Conservation (phyloP, 1,140 invertebrate species). For the Drosophila cardini region DNA sequence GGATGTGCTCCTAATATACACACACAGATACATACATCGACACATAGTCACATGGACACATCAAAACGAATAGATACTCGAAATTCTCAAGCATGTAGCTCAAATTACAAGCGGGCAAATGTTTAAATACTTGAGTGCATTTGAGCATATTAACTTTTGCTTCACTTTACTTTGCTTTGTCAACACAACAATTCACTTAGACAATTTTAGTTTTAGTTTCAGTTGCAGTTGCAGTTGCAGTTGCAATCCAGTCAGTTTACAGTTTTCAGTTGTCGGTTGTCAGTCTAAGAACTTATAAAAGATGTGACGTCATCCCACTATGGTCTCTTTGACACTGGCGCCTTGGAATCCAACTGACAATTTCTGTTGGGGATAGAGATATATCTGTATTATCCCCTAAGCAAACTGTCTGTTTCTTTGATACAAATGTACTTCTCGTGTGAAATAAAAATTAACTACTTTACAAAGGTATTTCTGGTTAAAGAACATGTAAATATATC, state of each 20-base stretch:
- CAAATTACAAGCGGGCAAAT: constrained; percentile 80
- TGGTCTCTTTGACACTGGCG: constrained; percentile 2
- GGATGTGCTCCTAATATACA: constrained; percentile 29
- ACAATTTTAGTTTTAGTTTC: constrained; percentile 43
- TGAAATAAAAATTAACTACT: no score
- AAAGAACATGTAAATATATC: no score
- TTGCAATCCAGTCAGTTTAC: neutral
- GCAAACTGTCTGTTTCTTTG: no score
- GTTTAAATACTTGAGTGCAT: constrained; percentile 80
- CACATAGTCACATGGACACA: constrained; percentile 21
- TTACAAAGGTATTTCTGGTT: no score
- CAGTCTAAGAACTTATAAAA: constrained; percentile 22
- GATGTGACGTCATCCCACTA: constrained; percentile 24
- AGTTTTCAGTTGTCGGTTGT: constrained; percentile 5
- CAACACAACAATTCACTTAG: constrained; percentile 81
- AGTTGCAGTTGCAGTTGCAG: constrained; percentile 31
- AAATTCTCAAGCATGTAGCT: constrained; percentile 67
- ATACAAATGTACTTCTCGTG: no score
- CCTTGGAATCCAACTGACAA: neutral
- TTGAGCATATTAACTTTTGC: constrained; percentile 78
- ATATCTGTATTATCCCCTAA: no score
- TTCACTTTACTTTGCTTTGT: constrained; percentile 57
- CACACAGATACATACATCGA: constrained; percentile 16
- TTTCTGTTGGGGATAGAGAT: neutral
- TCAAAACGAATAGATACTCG: constrained; percentile 52